Evolutionary conservation across 1,140 invertebrate species (phyloP), one percentile per base, ranked within the genome.

Genomic region (Mamestra configurata): DNA sequence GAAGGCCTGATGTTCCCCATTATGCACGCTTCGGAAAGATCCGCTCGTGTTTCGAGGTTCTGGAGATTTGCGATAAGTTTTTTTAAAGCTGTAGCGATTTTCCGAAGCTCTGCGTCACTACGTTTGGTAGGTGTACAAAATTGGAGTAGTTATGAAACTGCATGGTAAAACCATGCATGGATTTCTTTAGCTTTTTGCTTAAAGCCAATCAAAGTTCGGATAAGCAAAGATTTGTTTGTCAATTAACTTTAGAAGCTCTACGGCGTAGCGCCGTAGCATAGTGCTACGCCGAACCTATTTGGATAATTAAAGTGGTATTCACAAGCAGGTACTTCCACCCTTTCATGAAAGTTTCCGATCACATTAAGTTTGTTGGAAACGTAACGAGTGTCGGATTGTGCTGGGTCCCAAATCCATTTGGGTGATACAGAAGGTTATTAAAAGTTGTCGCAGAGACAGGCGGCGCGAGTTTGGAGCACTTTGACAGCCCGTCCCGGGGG

Each of bases 351-450:
- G 55, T 76, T 77, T 55, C 31, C 20, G 43, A 68, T 77, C 75
- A 68, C 75, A 68, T 66, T 55, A 68, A 77, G 43, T 77, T 68
- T 76, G 73, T 64, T 76, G 24, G 57, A 40, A 68, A 66, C 49
- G 57, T 46, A 77, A 77, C 75, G 57, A 66, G 43, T 77, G 75
- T 64, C 61, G 75, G 43, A 68, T 68, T 68, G 75, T 68, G 59
- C 59, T 83, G 72, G 84, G 78, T 88, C 89, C 89, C 82, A 87
- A 91, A 92, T 91, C 91, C 92, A 92, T 92, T 93, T 94, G 81
- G 87, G 84, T 87, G 88, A 90, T 89, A 92, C 88, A 86, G 88
- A 81, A 87, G 89, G 91, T 93, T 93, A 92, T 93, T 92, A 94
- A 93, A 94, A 93, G 87, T 94, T 93, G 92, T 92, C 88, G 86